Percentiles rank a stretch among this genome's conserved stretches.
Evolutionary conservation across 2,113 vertebrate genomes (phyloP).

Genomic region (Tamias sibiricus): DNA sequence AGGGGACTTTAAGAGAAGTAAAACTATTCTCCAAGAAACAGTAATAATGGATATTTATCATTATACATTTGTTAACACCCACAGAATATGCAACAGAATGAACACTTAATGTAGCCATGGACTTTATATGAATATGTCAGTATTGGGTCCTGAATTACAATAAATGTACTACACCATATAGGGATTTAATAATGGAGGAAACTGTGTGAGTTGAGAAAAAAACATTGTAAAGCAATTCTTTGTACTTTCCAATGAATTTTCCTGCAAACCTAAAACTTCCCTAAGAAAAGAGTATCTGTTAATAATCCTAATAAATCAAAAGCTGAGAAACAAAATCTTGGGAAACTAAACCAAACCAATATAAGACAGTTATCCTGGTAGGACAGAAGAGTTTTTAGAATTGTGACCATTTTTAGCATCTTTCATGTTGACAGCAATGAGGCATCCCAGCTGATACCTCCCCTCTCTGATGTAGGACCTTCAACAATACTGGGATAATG

Average conservation of each 20-base stretch:
- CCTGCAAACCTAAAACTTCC: not conserved
- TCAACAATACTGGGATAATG: not conserved
- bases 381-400: not conserved
- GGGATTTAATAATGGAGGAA: not conserved
- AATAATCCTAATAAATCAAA: not conserved
- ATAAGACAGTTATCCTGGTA: not conserved
- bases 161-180: not conserved
- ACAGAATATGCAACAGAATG: not conserved
- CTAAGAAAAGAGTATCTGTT: not conserved
- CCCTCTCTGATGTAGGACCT: not conserved
- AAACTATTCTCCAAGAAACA: not conserved
- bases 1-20: not conserved
- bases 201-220: not conserved
- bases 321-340: not conserved
- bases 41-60: not conserved
- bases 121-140: not conserved
- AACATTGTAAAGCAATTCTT: not conserved
- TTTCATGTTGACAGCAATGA: not conserved
- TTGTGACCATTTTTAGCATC: not conserved
- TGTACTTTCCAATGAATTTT: not conserved
- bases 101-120: not conserved
- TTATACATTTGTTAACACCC: not conserved
- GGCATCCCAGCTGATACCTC: not conserved
- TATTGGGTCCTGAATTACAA: not conserved
- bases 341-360: not conserved